Conservation (phyloP, 2,113 vertebrate genomes). For the Heliornis fulica region DNA sequence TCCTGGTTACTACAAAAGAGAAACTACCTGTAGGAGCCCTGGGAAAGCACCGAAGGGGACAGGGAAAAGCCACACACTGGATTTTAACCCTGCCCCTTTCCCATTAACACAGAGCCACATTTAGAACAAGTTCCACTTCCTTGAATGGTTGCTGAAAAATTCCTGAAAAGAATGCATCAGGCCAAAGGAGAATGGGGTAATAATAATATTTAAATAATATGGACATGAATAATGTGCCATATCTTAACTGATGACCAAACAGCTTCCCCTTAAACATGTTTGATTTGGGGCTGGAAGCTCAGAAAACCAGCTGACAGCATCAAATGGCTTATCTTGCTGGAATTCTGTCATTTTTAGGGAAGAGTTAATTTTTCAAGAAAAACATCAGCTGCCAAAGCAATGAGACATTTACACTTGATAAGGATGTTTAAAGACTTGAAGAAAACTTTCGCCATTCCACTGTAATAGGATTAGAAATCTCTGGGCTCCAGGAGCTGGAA, state of each 20-base stretch:
- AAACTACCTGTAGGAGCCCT: neutral
- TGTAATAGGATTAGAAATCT: neutral
- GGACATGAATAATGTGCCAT: neutral
- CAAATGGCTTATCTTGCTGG: neutral
- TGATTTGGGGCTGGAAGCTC: neutral
- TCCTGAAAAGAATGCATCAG: neutral
- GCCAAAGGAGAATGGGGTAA: neutral
- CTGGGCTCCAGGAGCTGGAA: neutral
- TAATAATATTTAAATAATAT: neutral
- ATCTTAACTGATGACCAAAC: neutral
- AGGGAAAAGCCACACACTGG: neutral
- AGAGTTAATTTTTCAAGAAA: neutral
- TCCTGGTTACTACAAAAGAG: too few species aligned
- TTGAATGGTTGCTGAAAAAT: neutral
- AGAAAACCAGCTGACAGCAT: neutral
- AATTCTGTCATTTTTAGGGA: neutral
- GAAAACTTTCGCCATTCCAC: neutral
- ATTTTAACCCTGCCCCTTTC: neutral
- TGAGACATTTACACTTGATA: neutral
- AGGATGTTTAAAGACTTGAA: neutral
- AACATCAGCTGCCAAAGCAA: conserved; percentile 12
- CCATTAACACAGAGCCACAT: neutral
- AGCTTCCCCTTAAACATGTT: neutral
- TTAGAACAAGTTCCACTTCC: neutral
- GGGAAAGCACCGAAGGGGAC: neutral